These are phyloP conservation scores for Noctua pronuba DNA, from an alignment of 2,888 invertebrate genomes.

Conservation along the genomic window DNA sequence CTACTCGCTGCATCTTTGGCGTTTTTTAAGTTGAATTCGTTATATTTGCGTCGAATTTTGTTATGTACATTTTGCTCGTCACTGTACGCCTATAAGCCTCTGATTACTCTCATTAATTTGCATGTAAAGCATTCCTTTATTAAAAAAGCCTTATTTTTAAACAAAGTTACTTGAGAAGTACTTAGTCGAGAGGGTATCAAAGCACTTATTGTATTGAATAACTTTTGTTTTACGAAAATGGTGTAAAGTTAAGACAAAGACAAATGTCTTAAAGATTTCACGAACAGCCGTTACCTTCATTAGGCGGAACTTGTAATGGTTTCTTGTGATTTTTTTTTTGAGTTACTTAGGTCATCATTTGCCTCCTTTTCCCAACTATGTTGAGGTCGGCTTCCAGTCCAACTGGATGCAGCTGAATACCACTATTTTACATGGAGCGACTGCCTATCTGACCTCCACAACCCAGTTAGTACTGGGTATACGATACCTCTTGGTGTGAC, in stretches of 20 bases:
- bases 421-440: too few relatives aligned
- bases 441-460: too few relatives aligned
- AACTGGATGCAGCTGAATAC: too few relatives aligned
- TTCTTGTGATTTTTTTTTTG: too few relatives aligned
- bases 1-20: too few relatives aligned
- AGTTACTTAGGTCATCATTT: accelerated
- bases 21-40: too few relatives aligned
- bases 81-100: background rate
- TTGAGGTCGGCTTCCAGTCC: too few relatives aligned
- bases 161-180: background rate
- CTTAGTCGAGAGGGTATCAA: conserved; percentile 1
- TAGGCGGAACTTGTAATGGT: background rate
- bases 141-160: background rate
- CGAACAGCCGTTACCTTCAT: background rate
- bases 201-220: conserved; percentile 26
- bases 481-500: too few relatives aligned
- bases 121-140: background rate
- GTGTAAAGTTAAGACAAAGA: conserved; percentile 29
- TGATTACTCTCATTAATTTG: conserved; percentile 27
- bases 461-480: too few relatives aligned
- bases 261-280: conserved; percentile 8
- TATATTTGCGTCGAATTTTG: background rate
- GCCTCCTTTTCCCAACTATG: too few relatives aligned
- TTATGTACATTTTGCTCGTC: background rate
- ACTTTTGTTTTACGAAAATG: conserved; percentile 24